Evolutionary conservation across 2,888 invertebrate species (phyloP).

Genomic region (Tachystola acroxantha): DNA sequence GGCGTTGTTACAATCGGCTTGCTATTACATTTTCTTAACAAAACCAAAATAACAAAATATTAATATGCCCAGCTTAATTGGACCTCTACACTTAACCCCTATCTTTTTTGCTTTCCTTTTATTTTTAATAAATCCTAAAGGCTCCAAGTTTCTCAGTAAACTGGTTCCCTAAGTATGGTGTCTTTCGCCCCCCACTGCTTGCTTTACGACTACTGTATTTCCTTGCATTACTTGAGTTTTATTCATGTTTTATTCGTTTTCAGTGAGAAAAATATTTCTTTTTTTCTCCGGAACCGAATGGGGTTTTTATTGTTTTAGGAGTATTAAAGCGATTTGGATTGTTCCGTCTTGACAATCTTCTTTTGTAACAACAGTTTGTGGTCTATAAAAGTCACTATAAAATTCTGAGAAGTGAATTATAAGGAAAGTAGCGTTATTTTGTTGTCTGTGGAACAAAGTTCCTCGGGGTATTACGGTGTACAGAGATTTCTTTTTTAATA

Average conservation of each 20-base stretch:
- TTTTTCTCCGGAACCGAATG: slow-evolving; percentile 9
- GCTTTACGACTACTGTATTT: slow-evolving; percentile 34
- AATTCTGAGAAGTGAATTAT: slow-evolving; percentile 1
- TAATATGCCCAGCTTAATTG: slow-evolving; percentile 11
- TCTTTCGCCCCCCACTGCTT: slow-evolving; percentile 22
- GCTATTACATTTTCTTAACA: slow-evolving; percentile 2
- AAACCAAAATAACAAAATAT: slow-evolving; percentile 14
- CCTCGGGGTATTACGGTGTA: no score
- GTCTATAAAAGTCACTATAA: slow-evolving; percentile 6
- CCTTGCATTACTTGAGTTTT: slow-evolving; percentile 33
- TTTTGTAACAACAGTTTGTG: slow-evolving; percentile 7
- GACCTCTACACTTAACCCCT: slow-evolving; percentile 9
- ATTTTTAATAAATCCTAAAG: background rate
- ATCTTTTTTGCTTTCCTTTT: background rate
- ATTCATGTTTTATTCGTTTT: slow-evolving; percentile 38
- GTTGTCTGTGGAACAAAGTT: background rate
- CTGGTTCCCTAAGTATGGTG: slow-evolving; percentile 6
- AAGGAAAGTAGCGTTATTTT: background rate
- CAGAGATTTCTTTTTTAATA: background rate
- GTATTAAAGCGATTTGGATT: slow-evolving; percentile 8
- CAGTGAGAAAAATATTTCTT: slow-evolving; percentile 22
- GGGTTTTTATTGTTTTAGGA: slow-evolving; percentile 10
- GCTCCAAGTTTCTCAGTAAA: slow-evolving; percentile 2
- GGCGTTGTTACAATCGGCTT: background rate
- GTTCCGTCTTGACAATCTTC: slow-evolving; percentile 4